phyloP scores from a whole-genome alignment of 2,113 vertebrate genomes.

The Cacatua alba region DNA sequence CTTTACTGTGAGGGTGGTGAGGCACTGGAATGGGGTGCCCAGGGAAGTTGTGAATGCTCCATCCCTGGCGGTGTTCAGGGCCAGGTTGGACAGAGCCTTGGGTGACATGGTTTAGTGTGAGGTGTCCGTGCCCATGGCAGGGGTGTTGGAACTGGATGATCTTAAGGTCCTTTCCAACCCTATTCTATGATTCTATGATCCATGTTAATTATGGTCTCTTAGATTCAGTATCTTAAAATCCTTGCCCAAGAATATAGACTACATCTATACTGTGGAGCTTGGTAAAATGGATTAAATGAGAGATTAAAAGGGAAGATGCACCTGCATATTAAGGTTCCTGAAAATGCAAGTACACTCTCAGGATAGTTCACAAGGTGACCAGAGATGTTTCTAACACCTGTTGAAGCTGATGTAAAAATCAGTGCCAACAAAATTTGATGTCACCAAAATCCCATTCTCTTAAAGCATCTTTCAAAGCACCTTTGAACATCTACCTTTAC shows the following conservation, averaged over 20 bases:
- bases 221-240: background rate
- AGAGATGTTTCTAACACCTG: background rate
- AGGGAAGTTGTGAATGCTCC: too few relatives aligned
- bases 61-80: too few relatives aligned
- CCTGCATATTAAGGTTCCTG: background rate
- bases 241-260: background rate
- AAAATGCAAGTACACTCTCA: background rate
- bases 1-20: too few relatives aligned
- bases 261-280: background rate
- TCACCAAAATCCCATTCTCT: background rate
- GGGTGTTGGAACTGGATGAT: too few relatives aligned
- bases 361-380: background rate
- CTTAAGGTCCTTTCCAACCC: too few relatives aligned
- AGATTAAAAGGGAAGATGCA: background rate
- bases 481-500: background rate
- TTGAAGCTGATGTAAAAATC: background rate
- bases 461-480: background rate
- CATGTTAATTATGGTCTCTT: background rate
- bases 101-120: too few relatives aligned
- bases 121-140: too few relatives aligned
- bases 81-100: too few relatives aligned
- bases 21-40: too few relatives aligned
- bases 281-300: background rate
- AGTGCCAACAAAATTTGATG: background rate
- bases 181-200: too few relatives aligned